Percentiles rank a stretch among this genome's conserved stretches.
These are phyloP conservation scores for Cheiracanthium punctorium DNA, from an alignment of 2,888 invertebrate genomes.

Conservation along the genomic window DNA sequence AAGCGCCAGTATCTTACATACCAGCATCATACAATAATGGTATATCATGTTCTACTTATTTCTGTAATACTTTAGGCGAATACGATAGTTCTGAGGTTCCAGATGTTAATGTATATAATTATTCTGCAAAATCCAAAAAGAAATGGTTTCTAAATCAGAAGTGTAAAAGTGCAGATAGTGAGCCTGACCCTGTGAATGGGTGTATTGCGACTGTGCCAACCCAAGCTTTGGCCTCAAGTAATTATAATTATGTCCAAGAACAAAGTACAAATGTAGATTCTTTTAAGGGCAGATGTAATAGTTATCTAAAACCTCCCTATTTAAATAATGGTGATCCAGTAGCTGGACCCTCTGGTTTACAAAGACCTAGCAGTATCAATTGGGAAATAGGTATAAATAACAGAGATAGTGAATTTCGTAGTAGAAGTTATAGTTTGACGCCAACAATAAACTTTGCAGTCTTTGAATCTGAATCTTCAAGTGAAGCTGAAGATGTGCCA, in stretches of 20 bases:
- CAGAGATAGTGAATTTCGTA: conserved; percentile 57
- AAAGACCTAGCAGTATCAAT: conserved; percentile 55
- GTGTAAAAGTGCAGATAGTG: conserved; percentile 61
- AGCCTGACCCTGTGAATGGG: conserved; percentile 33
- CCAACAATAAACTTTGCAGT: conserved; percentile 68
- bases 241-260: conserved; percentile 50
- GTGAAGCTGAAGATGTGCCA: conserved; percentile 59
- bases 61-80: conserved; percentile 37
- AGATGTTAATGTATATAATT: conserved; percentile 26
- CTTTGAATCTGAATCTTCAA: conserved; percentile 69
- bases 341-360: conserved; percentile 62
- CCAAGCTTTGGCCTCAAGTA: conserved; percentile 23
- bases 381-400: conserved; percentile 54
- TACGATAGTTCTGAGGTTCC: conserved; percentile 28
- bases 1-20: conserved; percentile 28
- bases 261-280: conserved; percentile 47
- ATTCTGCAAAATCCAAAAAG: conserved; percentile 40
- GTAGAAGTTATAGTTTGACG: conserved; percentile 66
- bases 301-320: conserved; percentile 44
- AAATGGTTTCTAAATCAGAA: conserved; percentile 64
- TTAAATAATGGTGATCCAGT: conserved; percentile 52
- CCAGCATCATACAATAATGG: conserved; percentile 17
- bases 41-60: conserved; percentile 43
- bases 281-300: conserved; percentile 16
- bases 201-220: conserved; percentile 33